Conservation (phyloP, 2,113 vertebrate species). For the Protobothrops flavoviridis region DNA sequence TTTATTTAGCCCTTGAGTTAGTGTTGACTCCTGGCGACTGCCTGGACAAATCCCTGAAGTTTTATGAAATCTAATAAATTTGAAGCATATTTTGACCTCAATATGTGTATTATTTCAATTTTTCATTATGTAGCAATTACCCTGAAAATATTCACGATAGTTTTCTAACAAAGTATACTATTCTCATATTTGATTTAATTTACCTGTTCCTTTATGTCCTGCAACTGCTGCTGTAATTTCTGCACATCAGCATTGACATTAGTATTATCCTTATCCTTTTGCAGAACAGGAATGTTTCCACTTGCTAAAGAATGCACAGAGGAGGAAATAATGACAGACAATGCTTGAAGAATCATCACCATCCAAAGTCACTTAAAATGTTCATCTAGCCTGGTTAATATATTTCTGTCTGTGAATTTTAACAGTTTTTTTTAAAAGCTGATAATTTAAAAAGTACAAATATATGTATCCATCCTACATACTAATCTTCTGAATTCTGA, state of each 20-base stretch:
- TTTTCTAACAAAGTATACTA: constrained; percentile 15
- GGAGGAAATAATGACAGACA: neutral
- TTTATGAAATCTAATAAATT: neutral
- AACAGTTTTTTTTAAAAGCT: neutral
- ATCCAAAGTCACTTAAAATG: neutral
- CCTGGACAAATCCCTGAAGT: neutral
- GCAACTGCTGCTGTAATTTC: constrained; percentile 96
- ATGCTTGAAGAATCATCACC: neutral
- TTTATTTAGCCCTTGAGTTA: neutral
- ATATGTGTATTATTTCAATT: neutral
- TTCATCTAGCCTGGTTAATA: neutral
- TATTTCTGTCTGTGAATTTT: neutral
- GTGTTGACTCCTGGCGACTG: neutral
- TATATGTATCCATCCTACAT: neutral
- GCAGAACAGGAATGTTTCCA: constrained; percentile 92
- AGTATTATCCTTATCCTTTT: constrained; percentile 98
- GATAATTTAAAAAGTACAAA: neutral
- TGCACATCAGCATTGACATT: constrained; percentile 98
- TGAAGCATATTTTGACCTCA: neutral
- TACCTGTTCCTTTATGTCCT: constrained; percentile 99
- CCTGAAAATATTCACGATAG: neutral
- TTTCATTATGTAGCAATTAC: neutral
- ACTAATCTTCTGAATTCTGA: neutral
- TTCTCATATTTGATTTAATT: constrained; percentile 17
- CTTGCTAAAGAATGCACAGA: constrained; percentile 77